Percentiles rank a stretch among this genome's conserved stretches.
phyloP scores from a whole-genome alignment of 2,797 vertebrate species.

The Ctenopoma multispine region DNA sequence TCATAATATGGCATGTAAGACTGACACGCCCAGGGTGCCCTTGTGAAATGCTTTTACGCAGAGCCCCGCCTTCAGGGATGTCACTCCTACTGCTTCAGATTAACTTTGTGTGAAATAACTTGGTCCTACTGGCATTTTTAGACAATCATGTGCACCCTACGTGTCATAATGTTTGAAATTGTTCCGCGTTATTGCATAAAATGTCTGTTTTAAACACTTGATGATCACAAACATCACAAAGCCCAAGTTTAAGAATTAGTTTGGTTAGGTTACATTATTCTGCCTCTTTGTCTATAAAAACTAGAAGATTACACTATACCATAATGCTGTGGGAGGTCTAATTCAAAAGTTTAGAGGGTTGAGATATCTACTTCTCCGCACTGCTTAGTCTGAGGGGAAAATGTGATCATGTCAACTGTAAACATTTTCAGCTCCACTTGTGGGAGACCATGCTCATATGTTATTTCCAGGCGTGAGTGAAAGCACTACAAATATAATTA shows the following conservation, averaged over 20 bases:
- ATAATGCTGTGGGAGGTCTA: not conserved
- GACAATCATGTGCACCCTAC: not conserved
- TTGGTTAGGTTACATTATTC: conserved; percentile 5
- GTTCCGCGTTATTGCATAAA: not conserved
- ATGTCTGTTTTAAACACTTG: conserved; percentile 13
- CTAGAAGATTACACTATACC: conserved; percentile 13
- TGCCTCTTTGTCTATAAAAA: conserved; percentile 20
- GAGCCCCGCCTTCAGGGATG: conserved; percentile 8
- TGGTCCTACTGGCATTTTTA: not conserved
- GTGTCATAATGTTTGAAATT: conserved; percentile 1
- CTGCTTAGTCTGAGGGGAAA: conserved; percentile 5
- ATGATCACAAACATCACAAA: not conserved
- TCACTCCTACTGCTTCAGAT: conserved; percentile 13
- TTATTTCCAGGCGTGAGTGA: not conserved
- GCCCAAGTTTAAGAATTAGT: not conserved
- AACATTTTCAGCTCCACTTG: conserved; percentile 1
- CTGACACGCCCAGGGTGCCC: conserved; percentile 20
- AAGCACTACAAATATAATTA: conserved; percentile 7
- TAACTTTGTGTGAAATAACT: conserved; percentile 35
- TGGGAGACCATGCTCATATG: not conserved
- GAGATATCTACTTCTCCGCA: conserved; percentile 36
- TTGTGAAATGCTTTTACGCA: conserved; percentile 43
- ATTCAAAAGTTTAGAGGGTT: conserved; percentile 21
- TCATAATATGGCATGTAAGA: conserved; percentile 28
- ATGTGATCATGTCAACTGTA: not conserved